phyloP scores from a whole-genome alignment of 2,888 invertebrate species.

The Aspidiotus rigidus region DNA sequence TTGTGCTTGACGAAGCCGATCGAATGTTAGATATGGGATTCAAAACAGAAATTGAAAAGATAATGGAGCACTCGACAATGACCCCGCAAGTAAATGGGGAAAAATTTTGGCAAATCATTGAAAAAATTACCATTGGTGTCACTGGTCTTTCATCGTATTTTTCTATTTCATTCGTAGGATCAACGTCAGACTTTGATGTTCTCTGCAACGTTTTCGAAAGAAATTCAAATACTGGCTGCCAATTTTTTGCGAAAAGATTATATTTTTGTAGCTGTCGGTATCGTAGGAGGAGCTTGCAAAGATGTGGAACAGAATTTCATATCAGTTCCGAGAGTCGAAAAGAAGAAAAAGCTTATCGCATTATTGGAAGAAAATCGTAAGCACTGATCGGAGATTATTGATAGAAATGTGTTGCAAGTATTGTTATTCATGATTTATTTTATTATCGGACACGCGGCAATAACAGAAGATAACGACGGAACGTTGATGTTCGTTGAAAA shows the following conservation, averaged over 20 bases:
- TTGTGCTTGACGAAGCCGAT: conserved; percentile 74
- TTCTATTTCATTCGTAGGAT: conserved; percentile 8
- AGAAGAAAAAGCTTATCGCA: conserved; percentile 62
- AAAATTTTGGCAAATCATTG: no score
- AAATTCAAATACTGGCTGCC: conserved; percentile 69
- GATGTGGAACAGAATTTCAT: conserved; percentile 78
- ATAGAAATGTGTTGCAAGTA: no score
- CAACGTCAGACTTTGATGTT: conserved; percentile 62
- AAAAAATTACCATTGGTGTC: no score
- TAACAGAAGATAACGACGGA: conserved; percentile 41
- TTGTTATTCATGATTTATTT: no score
- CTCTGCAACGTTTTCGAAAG: conserved; percentile 64
- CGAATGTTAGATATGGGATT: conserved; percentile 72
- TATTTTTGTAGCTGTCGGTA: conserved; percentile 81
- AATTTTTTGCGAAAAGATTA: conserved; percentile 64
- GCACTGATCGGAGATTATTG: background rate
- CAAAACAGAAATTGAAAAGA: conserved; percentile 48
- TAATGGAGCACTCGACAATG: conserved; percentile 58
- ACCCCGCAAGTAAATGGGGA: conserved; percentile 48
- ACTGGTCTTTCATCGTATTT: no score
- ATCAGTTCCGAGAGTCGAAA: conserved; percentile 61
- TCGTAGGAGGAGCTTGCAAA: conserved; percentile 83
- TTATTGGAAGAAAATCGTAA: conserved; percentile 49
- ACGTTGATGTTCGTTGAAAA: conserved; percentile 84
- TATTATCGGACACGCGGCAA: no score